phyloP scores from a whole-genome alignment of 2,888 invertebrate species.

The Plagodis pulveraria region DNA sequence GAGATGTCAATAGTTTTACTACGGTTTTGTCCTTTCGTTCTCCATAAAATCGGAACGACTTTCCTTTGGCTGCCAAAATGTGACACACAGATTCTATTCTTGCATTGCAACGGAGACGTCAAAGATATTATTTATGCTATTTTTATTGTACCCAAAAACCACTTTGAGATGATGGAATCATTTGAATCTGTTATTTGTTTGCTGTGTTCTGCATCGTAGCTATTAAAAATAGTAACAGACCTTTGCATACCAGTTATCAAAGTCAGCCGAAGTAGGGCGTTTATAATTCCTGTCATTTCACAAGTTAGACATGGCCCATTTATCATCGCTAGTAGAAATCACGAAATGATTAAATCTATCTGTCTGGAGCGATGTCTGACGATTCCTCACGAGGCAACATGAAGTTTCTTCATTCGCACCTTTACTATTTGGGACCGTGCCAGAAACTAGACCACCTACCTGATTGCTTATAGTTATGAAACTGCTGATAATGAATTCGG shows the following conservation, averaged over 20 bases:
- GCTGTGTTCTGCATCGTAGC: background rate
- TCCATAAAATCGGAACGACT: constrained; percentile 39
- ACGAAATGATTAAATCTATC: constrained; percentile 38
- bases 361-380: constrained; percentile 41
- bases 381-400: constrained; percentile 38
- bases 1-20: constrained; percentile 39
- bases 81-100: constrained; percentile 40
- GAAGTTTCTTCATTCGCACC: constrained; percentile 53
- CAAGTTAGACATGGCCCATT: constrained; percentile 37
- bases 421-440: constrained; percentile 59
- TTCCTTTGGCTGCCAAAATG: constrained; percentile 40
- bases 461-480: constrained; percentile 47
- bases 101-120: constrained; percentile 22
- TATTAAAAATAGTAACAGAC: constrained; percentile 1
- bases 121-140: constrained; percentile 10
- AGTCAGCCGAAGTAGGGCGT: constrained; percentile 28
- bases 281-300: constrained; percentile 31
- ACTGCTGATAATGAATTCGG: constrained; percentile 38
- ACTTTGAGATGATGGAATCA: too few species aligned
- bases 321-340: constrained; percentile 34
- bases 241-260: constrained; percentile 28
- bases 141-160: background rate
- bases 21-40: constrained; percentile 36
- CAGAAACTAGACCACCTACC: constrained; percentile 56
- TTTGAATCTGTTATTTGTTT: background rate